Evolutionary conservation across 2,797 vertebrate species (phyloP), one percentile per base, ranked within the genome.

Genomic region (Simalia tracyae): DNA sequence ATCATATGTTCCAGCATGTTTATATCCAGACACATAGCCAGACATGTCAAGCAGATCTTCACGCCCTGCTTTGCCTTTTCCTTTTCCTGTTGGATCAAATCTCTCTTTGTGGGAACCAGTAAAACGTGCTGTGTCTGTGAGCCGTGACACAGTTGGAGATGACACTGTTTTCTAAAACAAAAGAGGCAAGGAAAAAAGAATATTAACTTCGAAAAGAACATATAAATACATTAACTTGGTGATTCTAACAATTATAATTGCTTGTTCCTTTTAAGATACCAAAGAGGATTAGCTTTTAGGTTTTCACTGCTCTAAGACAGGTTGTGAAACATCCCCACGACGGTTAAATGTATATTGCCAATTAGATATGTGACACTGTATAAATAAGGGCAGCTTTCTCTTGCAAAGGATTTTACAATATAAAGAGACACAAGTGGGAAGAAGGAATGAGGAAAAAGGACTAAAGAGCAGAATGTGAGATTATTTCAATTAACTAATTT

Each of bases 41-140:
- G 99, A 99, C 28, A 97, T 97, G 95, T 99, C 98, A 94, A 99
- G 98, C 95, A 99, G 92, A 94, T 99, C 99, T 93, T 99, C 99
- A 4, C 99, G 98, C 26, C 99, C 99, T 0, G 99, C 98, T 97
- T 98, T 99, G 93, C 99, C 99, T 97, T 98, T 99, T 93, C 99
- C 99, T 24, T 98, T 98, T 63, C 99, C 99, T 0, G 97, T 98
- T 87, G 97, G 91, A 94, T 99, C 99, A 56, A 99, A 99, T 6
- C 99, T 98, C 97, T 99, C 98, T 97, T 99, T 99, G 98, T 99
- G 99, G 81, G 99, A 99, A 63, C 99, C 99, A 0, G 99, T 99
- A 96, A 99, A 99, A 97, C 98, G 99, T 95, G 97, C 98, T 94
- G 99, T 98, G 97, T 99, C 99, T 0, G 99, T 99, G 81, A 99